Base-by-base conservation (phyloP, 2,888 invertebrate species). In the Anodontia alba region DNA sequence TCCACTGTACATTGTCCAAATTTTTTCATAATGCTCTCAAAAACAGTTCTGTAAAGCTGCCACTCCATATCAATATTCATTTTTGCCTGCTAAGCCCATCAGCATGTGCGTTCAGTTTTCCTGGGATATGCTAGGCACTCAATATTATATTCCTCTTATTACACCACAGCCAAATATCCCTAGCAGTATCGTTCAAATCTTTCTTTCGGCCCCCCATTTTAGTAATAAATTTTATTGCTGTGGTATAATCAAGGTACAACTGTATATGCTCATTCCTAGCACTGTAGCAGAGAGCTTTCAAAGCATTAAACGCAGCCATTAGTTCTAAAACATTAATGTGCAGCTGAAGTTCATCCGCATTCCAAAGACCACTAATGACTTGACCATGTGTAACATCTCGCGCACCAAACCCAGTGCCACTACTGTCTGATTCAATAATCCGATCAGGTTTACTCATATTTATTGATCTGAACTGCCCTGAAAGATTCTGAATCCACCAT, bases 321-420 rank as follows among this genome's bases (percentile, higher is more conserved):
- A 85, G 23, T 70, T 85, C 82, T 20, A 82, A 68, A 46, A 46
- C 51, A 57, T 78, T 83, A 23, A 78, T 83, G 36, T 80, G 80
- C 31, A 38, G 10, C 5, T 67, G 26, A 23, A 31, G 33, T 23
- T 86, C 81, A 17, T 33, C 31, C 7, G 26, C n/a, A 23, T 20
- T n/a, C 81, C 83, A 86, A 20, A 12, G 62, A 5, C 62, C 62
- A 5, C 62, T 26, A 23, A 26, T 62, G 3, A 5, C 7, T 15
- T 7, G 0, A 12, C 46, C 57, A 33, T 17, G 20, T 10, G 76
- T 70, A 17, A 54, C 38, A 57, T 73, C 29, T 42, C 31, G 0
- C n/a, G 68, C 80, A 5, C 83, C 83, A 73, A 75, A 86, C 0
- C 83, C 83, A 23, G 38, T 15, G 31, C 17, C n/a, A 23, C 75